Evolutionary conservation across 2,888 invertebrate species (phyloP).

Genomic region (Philaethria dido): DNA sequence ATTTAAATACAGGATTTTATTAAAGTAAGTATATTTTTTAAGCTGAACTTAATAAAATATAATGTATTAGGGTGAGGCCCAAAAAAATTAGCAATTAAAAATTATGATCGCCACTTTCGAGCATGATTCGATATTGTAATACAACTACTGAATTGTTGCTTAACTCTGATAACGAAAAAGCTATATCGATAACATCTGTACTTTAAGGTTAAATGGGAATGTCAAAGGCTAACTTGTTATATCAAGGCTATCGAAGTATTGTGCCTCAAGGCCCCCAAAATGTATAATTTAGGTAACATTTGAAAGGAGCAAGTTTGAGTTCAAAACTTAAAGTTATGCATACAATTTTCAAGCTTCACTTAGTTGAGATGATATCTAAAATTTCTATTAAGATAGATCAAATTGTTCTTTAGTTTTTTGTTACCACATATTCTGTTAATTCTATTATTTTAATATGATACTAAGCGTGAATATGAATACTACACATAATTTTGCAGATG

Average conservation of each 20-base stretch:
- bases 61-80: not conserved
- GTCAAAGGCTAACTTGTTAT: conserved; percentile 40
- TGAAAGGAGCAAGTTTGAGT: conserved; percentile 33
- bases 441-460: not conserved
- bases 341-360: not conserved
- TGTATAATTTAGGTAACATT: conserved; percentile 35
- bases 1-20: too few species aligned
- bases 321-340: conserved; percentile 28
- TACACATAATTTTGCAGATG: not conserved
- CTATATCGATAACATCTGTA: conserved; percentile 36
- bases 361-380: not conserved
- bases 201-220: conserved; percentile 30
- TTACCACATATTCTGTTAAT: not conserved
- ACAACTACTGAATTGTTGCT: conserved; percentile 17
- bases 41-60: too few species aligned
- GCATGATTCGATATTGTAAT: conserved; percentile 12
- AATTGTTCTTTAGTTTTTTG: not conserved
- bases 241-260: conserved; percentile 35
- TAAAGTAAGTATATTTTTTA: too few species aligned
- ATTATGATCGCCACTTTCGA: conserved; percentile 4
- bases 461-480: not conserved
- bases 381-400: not conserved
- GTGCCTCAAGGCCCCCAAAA: conserved; percentile 33
- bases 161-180: conserved; percentile 20
- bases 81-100: conserved; percentile 10